These are phyloP conservation scores for Nibea albiflora DNA, from an alignment of 2,113 vertebrate genomes.

Conservation along the genomic window DNA sequence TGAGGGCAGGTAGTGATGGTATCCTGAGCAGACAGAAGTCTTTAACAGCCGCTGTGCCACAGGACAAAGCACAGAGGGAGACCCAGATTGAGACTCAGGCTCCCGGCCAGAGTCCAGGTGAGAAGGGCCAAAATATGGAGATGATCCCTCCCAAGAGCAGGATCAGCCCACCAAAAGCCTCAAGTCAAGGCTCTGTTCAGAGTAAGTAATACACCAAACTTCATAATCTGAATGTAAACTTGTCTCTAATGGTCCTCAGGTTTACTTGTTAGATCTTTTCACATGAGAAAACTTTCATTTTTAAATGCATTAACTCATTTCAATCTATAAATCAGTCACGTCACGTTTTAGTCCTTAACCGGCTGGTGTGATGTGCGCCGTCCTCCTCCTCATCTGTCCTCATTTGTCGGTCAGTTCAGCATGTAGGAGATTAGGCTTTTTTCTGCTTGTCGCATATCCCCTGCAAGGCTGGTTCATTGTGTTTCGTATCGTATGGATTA, in stretches of 20 bases:
- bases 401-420: slow-evolving; percentile 2
- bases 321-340: not conserved
- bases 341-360: not conserved
- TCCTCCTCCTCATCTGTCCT: not conserved
- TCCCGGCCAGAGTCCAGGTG: slow-evolving; percentile 47
- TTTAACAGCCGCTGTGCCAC: slow-evolving; percentile 45
- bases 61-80: slow-evolving; percentile 58
- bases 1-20: slow-evolving; percentile 88
- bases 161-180: slow-evolving; percentile 74
- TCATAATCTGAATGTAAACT: not conserved
- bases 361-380: not conserved
- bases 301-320: not conserved
- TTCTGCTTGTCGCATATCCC: not conserved
- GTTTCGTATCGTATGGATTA: slow-evolving; percentile 17
- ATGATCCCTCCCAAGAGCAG: slow-evolving; percentile 61
- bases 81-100: slow-evolving; percentile 41
- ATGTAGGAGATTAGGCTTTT: not conserved
- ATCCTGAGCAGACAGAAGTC: slow-evolving; percentile 85
- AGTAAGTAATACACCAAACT: slow-evolving; percentile 73
- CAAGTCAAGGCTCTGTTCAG: slow-evolving; percentile 54
- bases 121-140: slow-evolving; percentile 59
- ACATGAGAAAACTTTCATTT: too few relatives aligned
- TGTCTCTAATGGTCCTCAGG: not conserved
- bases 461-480: slow-evolving; percentile 1
- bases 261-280: not conserved